These are phyloP conservation scores for Lacerta viridis DNA, from an alignment of 2,797 vertebrate species.

Conservation along the genomic window DNA sequence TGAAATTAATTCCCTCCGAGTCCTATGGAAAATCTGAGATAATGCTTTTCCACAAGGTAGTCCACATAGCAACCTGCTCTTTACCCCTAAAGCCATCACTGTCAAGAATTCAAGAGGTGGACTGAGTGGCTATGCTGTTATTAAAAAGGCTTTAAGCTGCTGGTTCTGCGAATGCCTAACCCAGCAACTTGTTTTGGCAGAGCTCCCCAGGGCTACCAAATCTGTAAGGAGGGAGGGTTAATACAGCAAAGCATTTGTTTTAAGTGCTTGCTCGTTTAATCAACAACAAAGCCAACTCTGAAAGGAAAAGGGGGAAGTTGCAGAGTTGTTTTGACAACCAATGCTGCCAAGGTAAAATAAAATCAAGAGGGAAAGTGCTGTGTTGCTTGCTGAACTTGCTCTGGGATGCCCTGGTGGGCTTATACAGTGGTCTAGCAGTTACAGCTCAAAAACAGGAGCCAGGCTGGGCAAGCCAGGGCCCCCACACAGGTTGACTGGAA, in stretches of 20 bases:
- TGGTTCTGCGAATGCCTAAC: slow-evolving; percentile 1
- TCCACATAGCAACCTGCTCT: not conserved
- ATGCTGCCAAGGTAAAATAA: slow-evolving; percentile 34
- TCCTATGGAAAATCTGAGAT: not conserved
- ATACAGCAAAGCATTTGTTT: not conserved
- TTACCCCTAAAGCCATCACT: not conserved
- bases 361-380: slow-evolving; percentile 36
- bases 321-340: slow-evolving; percentile 46
- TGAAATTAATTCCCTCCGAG: slow-evolving; percentile 1
- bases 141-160: slow-evolving; percentile 18
- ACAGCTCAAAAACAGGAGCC: not conserved
- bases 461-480: not conserved
- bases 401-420: not conserved
- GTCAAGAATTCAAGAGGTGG: not conserved
- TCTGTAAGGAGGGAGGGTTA: not conserved
- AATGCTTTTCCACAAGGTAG: not conserved
- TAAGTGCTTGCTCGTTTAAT: slow-evolving; percentile 34
- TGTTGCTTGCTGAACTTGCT: slow-evolving; percentile 27
- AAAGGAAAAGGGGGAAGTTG: slow-evolving; percentile 45
- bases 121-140: not conserved
- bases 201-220: slow-evolving; percentile 20
- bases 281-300: slow-evolving; percentile 54
- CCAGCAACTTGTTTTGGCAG: slow-evolving; percentile 58
- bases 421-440: not conserved
- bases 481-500: not conserved